These are phyloP conservation scores for Brachyopa scutellaris DNA, from an alignment of 2,888 invertebrate genomes.

Conservation along the genomic window DNA sequence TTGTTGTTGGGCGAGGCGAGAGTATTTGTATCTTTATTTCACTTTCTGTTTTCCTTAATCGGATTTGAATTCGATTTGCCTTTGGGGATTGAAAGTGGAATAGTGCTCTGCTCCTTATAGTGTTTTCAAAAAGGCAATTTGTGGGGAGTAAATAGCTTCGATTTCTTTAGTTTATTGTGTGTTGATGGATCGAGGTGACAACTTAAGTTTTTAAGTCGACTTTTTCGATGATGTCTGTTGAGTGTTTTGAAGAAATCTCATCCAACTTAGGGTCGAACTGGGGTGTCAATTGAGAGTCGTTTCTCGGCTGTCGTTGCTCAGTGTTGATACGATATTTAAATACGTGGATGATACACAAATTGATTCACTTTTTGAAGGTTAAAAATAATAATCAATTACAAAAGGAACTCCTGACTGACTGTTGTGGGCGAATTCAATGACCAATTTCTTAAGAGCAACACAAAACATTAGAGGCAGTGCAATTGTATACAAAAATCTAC, in stretches of 20 bases:
- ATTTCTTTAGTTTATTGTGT: slow-evolving; percentile 13
- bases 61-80: slow-evolving; percentile 35
- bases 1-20: slow-evolving; percentile 15
- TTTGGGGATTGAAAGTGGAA: slow-evolving; percentile 29
- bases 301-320: background rate
- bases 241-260: background rate
- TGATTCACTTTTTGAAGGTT: too few species aligned
- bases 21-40: slow-evolving; percentile 22
- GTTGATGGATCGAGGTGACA: slow-evolving; percentile 15
- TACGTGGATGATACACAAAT: too few species aligned
- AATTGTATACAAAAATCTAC: too few species aligned
- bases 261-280: background rate
- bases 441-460: too few species aligned
- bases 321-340: background rate
- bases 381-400: too few species aligned
- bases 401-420: too few species aligned
- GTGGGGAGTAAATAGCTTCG: slow-evolving; percentile 25
- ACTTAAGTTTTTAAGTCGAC: slow-evolving; percentile 28
- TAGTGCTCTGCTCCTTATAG: background rate
- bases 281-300: background rate
- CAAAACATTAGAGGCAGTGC: too few species aligned
- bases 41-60: slow-evolving; percentile 42
- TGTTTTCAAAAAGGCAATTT: slow-evolving; percentile 17
- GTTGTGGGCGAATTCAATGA: too few species aligned
- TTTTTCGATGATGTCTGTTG: background rate